Evolutionary conservation across 2,113 vertebrate species (phyloP).

Genomic region (Crotalus tigris): DNA sequence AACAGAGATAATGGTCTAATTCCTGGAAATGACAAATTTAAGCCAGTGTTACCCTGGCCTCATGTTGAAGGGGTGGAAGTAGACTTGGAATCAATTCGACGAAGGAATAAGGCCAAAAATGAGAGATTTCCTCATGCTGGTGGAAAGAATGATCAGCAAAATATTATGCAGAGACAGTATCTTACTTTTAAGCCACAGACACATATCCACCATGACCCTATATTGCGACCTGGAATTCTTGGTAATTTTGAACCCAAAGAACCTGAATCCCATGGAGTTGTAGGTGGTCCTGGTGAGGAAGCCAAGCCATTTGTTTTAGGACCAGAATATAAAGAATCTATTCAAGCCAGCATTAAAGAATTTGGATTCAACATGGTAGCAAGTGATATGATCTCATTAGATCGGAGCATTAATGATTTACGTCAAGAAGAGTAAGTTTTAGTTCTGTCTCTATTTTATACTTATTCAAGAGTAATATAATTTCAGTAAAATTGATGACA

Average conservation of each 20-base stretch:
- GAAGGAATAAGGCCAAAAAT: constrained; percentile 81
- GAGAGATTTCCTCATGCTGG: constrained; percentile 66
- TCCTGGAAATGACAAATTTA: constrained; percentile 79
- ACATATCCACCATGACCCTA: constrained; percentile 78
- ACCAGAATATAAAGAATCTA: constrained; percentile 86
- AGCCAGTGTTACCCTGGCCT: constrained; percentile 95
- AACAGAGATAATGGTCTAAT: constrained; percentile 70
- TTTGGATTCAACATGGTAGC: constrained; percentile 99
- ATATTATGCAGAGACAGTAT: constrained; percentile 89
- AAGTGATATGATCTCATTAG: constrained; percentile 97
- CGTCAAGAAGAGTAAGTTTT: constrained; percentile 94
- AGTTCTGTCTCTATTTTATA: constrained; percentile 48
- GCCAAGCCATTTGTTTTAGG: constrained; percentile 88
- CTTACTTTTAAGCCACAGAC: constrained; percentile 91
- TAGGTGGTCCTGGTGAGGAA: constrained; percentile 87
- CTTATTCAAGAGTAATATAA: background rate
- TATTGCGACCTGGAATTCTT: constrained; percentile 79
- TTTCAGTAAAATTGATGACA: constrained; percentile 20
- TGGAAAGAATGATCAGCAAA: constrained; percentile 77
- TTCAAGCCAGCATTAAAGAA: constrained; percentile 94
- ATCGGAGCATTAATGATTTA: constrained; percentile 88
- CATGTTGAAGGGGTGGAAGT: constrained; percentile 97
- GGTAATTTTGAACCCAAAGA: constrained; percentile 94
- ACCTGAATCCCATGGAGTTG: constrained; percentile 85
- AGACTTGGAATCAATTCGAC: constrained; percentile 90